These are phyloP conservation scores for Drosophila subobscura DNA, from an alignment of 1,140 invertebrate species.

Conservation along the genomic window DNA sequence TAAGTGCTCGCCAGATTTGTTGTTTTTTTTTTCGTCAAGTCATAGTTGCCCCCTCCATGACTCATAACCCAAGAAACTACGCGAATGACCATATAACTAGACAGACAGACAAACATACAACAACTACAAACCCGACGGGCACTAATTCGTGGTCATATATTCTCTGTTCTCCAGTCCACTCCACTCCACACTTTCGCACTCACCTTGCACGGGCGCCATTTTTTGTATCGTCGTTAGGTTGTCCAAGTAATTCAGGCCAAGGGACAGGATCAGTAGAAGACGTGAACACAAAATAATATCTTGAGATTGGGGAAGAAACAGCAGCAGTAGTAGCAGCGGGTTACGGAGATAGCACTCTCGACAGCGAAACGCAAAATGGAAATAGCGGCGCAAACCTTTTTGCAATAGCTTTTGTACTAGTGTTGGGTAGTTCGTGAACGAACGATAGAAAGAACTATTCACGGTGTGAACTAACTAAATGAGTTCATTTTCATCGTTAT, in stretches of 20 bases:
- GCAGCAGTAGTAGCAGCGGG: conserved; percentile 13
- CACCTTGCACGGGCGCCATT: conserved; percentile 79
- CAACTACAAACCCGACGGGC: conserved; percentile 10
- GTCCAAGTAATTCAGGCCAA: conserved; percentile 56
- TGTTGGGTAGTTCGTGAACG: too few species aligned
- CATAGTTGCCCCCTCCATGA: conserved; percentile 43
- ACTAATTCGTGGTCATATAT: neutral
- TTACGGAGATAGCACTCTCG: conserved; percentile 6
- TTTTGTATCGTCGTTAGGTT: conserved; percentile 61
- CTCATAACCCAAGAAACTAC: conserved; percentile 52
- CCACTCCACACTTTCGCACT: conserved; percentile 35
- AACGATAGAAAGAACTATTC: too few species aligned
- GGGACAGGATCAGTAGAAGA: conserved; percentile 50
- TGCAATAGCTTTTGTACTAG: conserved; percentile 71
- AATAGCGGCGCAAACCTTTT: conserved; percentile 72
- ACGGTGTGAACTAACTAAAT: too few species aligned
- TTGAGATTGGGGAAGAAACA: conserved; percentile 32
- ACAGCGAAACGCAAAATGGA: conserved; percentile 62
- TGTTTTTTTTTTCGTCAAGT: conserved; percentile 13
- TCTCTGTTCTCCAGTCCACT: conserved; percentile 5
- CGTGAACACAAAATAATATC: conserved; percentile 1
- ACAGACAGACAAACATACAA: conserved; percentile 22
- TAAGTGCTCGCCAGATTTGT: conserved; percentile 80
- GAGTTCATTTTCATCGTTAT: too few species aligned
- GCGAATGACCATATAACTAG: conserved; percentile 40